phyloP scores from a whole-genome alignment of 2,113 vertebrate genomes.

The Astur gentilis region DNA sequence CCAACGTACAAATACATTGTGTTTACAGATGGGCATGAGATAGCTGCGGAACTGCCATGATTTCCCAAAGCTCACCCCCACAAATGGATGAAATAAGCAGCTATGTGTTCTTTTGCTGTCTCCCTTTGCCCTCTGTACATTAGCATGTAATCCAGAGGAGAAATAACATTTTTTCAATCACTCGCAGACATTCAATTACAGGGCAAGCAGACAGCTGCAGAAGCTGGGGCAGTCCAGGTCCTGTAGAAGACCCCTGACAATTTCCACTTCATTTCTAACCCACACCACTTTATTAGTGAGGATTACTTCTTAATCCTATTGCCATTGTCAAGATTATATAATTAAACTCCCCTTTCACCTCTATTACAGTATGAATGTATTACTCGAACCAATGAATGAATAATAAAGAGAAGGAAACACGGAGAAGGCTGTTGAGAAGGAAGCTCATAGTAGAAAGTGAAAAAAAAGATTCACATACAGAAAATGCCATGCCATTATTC shows the following conservation, averaged over 20 bases:
- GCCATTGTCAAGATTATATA: constrained; percentile 86
- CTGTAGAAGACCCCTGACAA: constrained; percentile 78
- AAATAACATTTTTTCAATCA: constrained; percentile 92
- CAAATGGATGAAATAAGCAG: constrained; percentile 87
- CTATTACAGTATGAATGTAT: constrained; percentile 80
- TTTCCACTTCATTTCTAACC: constrained; percentile 82
- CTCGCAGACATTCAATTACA: constrained; percentile 90
- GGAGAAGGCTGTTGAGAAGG: neutral
- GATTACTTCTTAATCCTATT: constrained; percentile 89
- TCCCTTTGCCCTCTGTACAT: constrained; percentile 82
- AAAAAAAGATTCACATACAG: neutral
- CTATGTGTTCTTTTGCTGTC: constrained; percentile 85
- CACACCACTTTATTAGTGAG: constrained; percentile 86
- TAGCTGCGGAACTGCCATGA: constrained; percentile 79
- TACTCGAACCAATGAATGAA: constrained; percentile 64
- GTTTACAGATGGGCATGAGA: constrained; percentile 89
- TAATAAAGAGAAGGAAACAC: constrained; percentile 52
- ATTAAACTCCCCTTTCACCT: constrained; percentile 85
- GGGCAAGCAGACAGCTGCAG: constrained; percentile 84
- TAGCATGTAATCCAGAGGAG: constrained; percentile 89
- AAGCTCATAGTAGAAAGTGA: neutral
- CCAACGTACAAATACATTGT: constrained; percentile 86
- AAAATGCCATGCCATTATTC: neutral
- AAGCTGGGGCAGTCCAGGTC: constrained; percentile 73
- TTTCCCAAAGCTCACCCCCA: constrained; percentile 88